Conservation (phyloP, 2,888 invertebrate genomes). For the Mythimna lalbum region DNA sequence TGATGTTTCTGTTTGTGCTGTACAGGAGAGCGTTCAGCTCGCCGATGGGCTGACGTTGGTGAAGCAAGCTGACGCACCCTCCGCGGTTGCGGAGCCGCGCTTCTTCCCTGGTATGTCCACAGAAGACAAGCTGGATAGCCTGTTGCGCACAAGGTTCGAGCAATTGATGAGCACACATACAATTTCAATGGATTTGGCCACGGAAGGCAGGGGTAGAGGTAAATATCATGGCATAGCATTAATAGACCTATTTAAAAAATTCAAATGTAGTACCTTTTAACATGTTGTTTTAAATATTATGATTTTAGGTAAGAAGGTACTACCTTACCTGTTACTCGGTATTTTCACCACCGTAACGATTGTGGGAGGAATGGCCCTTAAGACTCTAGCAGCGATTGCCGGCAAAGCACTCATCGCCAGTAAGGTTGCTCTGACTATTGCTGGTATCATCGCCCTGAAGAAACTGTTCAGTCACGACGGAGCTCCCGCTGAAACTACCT, state of each 20-base stretch:
- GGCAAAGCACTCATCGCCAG: constrained; percentile 94
- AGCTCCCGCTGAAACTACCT: constrained; percentile 91
- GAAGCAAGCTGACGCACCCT: constrained; percentile 90
- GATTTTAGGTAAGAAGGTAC: constrained; percentile 88
- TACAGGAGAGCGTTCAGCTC: constrained; percentile 91
- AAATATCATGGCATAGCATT: constrained; percentile 48
- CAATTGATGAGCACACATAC: constrained; percentile 92
- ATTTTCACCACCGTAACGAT: constrained; percentile 92
- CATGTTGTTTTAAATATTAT: constrained; percentile 35
- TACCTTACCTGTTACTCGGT: constrained; percentile 91
- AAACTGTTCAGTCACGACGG: constrained; percentile 93
- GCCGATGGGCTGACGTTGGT: constrained; percentile 91
- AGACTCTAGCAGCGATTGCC: constrained; percentile 93
- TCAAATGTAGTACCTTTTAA: background rate
- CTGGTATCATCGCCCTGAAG: constrained; percentile 93
- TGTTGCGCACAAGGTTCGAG: constrained; percentile 89
- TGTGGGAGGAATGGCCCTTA: constrained; percentile 93
- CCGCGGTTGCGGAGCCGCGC: constrained; percentile 90
- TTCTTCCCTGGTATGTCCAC: constrained; percentile 89
- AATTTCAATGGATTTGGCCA: constrained; percentile 91
- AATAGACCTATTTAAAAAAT: background rate
- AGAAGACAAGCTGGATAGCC: constrained; percentile 89
- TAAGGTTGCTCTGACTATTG: constrained; percentile 93
- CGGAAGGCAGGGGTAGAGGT: constrained; percentile 90
- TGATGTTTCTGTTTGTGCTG: constrained; percentile 78